phyloP scores from a whole-genome alignment of 2,113 vertebrate genomes.

The Etia nguti region DNA sequence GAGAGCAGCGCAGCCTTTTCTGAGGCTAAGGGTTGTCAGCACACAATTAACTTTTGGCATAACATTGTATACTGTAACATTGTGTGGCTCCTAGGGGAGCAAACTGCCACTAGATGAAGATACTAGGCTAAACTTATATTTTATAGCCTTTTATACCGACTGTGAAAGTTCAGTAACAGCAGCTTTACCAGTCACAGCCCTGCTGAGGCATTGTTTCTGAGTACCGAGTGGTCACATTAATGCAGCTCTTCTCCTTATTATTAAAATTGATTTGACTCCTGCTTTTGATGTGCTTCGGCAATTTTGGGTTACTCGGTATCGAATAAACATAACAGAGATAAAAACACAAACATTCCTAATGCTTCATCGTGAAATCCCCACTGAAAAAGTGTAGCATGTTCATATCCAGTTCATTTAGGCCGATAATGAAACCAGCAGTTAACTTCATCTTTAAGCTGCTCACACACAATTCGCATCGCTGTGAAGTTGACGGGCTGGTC shows the following conservation, averaged over 20 bases:
- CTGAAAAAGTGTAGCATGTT: neutral
- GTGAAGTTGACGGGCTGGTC: neutral
- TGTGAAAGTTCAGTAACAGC: constrained; percentile 21
- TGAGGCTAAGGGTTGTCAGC: constrained; percentile 42
- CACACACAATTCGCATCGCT: neutral
- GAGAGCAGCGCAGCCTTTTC: constrained; percentile 44
- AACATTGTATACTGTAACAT: constrained; percentile 25
- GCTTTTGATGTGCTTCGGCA: neutral
- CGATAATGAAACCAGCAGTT: neutral
- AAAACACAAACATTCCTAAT: neutral
- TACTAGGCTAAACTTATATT: constrained; percentile 8
- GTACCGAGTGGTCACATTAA: neutral
- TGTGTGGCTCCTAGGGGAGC: constrained; percentile 41
- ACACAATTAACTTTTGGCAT: constrained; percentile 62
- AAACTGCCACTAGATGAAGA: constrained; percentile 33
- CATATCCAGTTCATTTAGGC: neutral
- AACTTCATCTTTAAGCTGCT: neutral
- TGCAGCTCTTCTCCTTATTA: neutral
- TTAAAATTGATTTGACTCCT: neutral
- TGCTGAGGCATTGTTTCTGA: constrained; percentile 24
- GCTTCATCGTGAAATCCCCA: neutral
- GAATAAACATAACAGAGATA: neutral
- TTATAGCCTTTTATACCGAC: constrained; percentile 24
- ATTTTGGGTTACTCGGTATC: neutral
- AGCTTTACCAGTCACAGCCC: constrained; percentile 8